Evolutionary conservation across 2,888 invertebrate species (phyloP).

Genomic region (Ophonus ardosiacus): DNA sequence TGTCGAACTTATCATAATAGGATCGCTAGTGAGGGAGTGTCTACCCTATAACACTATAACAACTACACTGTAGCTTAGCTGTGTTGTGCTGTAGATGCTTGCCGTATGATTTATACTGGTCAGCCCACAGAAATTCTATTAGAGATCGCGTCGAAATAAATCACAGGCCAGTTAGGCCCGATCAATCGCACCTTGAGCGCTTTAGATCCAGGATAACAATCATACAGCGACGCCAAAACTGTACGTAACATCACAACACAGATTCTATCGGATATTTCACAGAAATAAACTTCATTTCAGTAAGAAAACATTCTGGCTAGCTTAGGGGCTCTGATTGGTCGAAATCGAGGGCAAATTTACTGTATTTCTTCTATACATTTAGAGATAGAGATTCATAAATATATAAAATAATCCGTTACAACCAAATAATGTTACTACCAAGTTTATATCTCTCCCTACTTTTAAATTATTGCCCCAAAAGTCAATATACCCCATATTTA

Average conservation of each 20-base stretch:
- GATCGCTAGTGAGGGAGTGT: constrained; percentile 69
- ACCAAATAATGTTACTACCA: too few species aligned
- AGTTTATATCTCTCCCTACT: too few species aligned
- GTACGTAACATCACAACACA: background rate
- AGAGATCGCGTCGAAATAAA: constrained; percentile 63
- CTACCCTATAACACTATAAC: background rate
- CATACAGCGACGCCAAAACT: constrained; percentile 39
- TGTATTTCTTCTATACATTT: too few species aligned
- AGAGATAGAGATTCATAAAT: too few species aligned
- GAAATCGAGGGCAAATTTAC: too few species aligned
- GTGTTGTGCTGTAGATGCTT: constrained; percentile 19
- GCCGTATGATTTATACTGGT: constrained; percentile 58
- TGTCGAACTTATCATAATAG: constrained; percentile 75
- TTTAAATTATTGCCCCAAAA: too few species aligned
- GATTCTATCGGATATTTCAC: background rate
- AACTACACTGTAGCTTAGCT: background rate
- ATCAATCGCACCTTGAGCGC: constrained; percentile 36
- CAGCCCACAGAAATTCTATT: constrained; percentile 63
- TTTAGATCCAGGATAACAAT: constrained; percentile 60
- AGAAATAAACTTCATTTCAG: too few species aligned
- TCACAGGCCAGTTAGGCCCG: constrained; percentile 57
- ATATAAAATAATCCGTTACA: too few species aligned
- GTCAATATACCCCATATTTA: too few species aligned
- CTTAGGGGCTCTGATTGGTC: too few species aligned
- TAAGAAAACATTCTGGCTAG: too few species aligned